Evolutionary conservation across 2,888 invertebrate genomes (phyloP), one percentile per base, ranked within the genome.

Genomic region (Hartigia nigra): DNA sequence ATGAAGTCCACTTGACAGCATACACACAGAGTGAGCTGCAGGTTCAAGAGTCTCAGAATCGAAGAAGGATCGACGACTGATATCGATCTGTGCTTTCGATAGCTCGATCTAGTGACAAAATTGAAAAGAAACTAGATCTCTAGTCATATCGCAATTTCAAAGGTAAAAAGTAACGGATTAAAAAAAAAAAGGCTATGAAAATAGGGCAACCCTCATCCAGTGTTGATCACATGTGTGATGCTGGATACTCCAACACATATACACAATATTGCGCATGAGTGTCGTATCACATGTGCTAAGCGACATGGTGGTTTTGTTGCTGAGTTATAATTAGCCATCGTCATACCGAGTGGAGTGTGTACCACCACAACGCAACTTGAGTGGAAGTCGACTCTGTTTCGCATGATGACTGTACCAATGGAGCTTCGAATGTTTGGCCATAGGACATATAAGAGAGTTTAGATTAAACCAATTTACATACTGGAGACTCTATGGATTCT

Each of bases 281-380:
- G 79, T 80, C 79, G 78, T 75, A 80, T 86, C 86, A 82, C 83
- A 80, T 80, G 81, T 81, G 83, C 81, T 74, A 86, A 79, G 80
- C 81, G 84, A 82, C 85, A 83, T 80, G 84, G 82, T 87, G 84
- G 85, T 87, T 88, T 86, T 82, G 84, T 84, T 84, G 80, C 81
- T 69, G 82, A 82, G 86, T 86, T 89, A 89, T 89, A 89, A 89
- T 89, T 89, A 89, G 86, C 78, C 81, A 83, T 81, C 81, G 79
- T 83, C 82, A 79, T 83, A 81, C 81, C 79, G 78, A 78, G 81
- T 79, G 72, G 79, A 34, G 72, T 72, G 72, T 31, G 72, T 34
- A 72, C 72, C 72, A 72, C 31, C 55, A 55, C 55, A 55, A 55
- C 55, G 55, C 23, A 55, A 55, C 55, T 55, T 55, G 23, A 55